Percentiles rank a stretch among this genome's conserved stretches.
Evolutionary conservation across 2,888 invertebrate species (phyloP).

Genomic region (Sicus ferrugineus): DNA sequence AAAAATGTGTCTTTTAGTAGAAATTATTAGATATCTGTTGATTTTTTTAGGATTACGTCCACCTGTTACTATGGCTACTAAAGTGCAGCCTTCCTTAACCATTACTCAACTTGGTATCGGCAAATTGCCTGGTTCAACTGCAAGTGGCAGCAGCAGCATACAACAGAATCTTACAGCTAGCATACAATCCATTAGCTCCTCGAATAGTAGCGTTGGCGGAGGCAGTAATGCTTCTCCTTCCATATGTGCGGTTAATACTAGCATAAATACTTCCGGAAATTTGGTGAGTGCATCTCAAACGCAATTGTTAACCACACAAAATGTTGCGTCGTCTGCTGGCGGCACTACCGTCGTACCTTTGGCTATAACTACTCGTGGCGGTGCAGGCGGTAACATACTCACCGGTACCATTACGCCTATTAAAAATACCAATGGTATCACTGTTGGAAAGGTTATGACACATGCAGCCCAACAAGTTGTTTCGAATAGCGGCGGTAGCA

Average conservation of each 20-base stretch:
- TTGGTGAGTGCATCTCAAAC: conserved; percentile 54
- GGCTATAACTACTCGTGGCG: conserved; percentile 56
- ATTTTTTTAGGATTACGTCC: conserved; percentile 54
- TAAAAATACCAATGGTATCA: conserved; percentile 57
- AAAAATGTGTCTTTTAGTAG: neutral
- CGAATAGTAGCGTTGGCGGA: conserved; percentile 22
- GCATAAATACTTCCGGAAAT: conserved; percentile 45
- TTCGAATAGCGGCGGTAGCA: conserved; percentile 36
- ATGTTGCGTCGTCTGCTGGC: conserved; percentile 47
- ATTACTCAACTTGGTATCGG: conserved; percentile 62
- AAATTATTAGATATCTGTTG: neutral
- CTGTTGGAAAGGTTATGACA: conserved; percentile 62
- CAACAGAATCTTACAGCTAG: conserved; percentile 50
- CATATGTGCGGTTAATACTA: conserved; percentile 36
- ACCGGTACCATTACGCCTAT: conserved; percentile 62
- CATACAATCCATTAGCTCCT: conserved; percentile 49
- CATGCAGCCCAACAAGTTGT: conserved; percentile 49
- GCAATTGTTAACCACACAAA: conserved; percentile 27
- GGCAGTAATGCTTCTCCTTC: conserved; percentile 37
- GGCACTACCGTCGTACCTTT: conserved; percentile 61
- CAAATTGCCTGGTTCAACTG: conserved; percentile 51
- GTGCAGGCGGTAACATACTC: conserved; percentile 53
- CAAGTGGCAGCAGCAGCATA: conserved; percentile 39
- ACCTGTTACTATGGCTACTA: conserved; percentile 61
- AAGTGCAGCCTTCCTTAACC: conserved; percentile 63